phyloP scores from a whole-genome alignment of 2,888 invertebrate genomes.

The Atethmia centrago region DNA sequence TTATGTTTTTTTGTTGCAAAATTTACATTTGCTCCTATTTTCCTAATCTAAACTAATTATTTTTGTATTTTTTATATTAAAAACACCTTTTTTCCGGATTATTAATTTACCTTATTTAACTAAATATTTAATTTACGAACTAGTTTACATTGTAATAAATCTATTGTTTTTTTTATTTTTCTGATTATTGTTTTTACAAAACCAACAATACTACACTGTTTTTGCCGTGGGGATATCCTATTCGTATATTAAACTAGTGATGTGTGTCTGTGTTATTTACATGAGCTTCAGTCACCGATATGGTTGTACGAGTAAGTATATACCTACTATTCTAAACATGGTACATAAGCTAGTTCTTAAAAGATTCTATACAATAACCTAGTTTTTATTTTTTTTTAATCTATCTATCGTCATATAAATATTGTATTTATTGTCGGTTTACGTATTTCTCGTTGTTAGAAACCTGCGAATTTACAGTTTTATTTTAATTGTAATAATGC shows the following conservation, averaged over 20 bases:
- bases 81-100: neutral
- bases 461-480: neutral
- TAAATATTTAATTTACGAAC: neutral
- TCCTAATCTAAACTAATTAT: neutral
- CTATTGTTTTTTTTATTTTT: neutral
- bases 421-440: neutral
- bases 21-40: neutral
- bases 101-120: neutral
- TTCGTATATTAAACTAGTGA: neutral
- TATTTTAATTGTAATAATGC: no score
- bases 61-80: neutral
- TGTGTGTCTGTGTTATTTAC: no score
- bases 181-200: neutral
- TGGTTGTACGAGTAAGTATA: neutral
- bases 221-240: neutral
- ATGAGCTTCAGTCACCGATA: neutral
- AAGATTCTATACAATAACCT: neutral
- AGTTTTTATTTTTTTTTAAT: neutral
- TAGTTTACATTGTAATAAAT: neutral
- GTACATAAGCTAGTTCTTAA: neutral
- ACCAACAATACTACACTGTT: neutral
- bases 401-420: neutral
- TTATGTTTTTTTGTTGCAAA: neutral
- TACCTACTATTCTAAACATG: no score
- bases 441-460: neutral